Base-by-base conservation (phyloP, 2,797 vertebrate genomes). In the Cryptoblepharus egeriae region DNA sequence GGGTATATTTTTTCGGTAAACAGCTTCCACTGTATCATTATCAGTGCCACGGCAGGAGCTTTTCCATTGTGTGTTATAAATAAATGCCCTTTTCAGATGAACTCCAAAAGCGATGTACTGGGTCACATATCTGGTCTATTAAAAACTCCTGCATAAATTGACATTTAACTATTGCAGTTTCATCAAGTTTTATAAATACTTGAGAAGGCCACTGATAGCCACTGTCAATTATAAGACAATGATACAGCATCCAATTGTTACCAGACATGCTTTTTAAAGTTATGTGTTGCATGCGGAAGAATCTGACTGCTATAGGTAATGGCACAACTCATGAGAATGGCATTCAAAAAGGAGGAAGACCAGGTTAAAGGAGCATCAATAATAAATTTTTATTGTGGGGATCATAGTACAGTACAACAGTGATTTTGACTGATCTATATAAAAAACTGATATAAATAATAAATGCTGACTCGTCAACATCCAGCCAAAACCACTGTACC, bases 141-240 rank as follows among this genome's bases (percentile, higher is more conserved):
- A n/a, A 91, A 90, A 79, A 74, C 15, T 15, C 81, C 72, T 30
- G 82, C 87, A 81, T 88, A 85, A 84, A 77, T 65, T 89, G 87
- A 88, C 77, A 87, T 93, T 91, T 93, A 91, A 91, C 90, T 90
- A 88, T 24, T 89, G 76, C 92, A 58, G 84, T 86, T 93, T 93
- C 78, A 84, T 92, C 86, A 88, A 88, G 85, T 87, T 87, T 75
- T 88, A 60, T 88, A 93, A 94, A 93, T 91, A 88, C 1, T 2
- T 92, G 90, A 87, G 77, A 83, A 82, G 92, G 64, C 86, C 88
- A 91, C 67, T 75, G 84, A 89, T 77, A 77, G 63, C 89, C 83
- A 75, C 81, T 85, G 87, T 92, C 89, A 90, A 85, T 91, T 89
- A 37, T 88, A 90, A 77, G 81, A 88, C 70, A 86, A 91, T 83